These are phyloP conservation scores for Setipinna tenuifilis DNA, from an alignment of 2,797 vertebrate species.

Conservation along the genomic window DNA sequence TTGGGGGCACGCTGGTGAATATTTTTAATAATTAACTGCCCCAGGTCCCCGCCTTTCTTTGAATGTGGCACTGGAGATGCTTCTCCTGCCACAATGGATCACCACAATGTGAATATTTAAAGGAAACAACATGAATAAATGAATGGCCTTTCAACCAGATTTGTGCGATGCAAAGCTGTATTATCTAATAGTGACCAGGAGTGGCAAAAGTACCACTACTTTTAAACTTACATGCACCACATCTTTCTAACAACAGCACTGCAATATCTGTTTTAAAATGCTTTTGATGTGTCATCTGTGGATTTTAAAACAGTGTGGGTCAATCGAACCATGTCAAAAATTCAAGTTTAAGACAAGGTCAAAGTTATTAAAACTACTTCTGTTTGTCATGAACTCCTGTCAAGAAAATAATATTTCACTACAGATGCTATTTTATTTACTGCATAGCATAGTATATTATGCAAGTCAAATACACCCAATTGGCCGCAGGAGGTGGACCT, in stretches of 20 bases:
- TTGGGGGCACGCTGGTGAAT: conserved; percentile 41
- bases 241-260: neutral
- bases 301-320: neutral
- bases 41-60: conserved; percentile 42
- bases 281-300: neutral
- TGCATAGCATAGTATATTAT: too few relatives aligned
- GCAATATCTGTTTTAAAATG: neutral
- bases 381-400: neutral
- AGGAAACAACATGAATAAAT: conserved; percentile 67
- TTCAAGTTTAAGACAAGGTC: neutral
- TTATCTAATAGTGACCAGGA: conserved; percentile 53
- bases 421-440: too few relatives aligned
- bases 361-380: neutral
- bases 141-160: conserved; percentile 57
- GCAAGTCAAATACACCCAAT: too few relatives aligned
- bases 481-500: too few relatives aligned
- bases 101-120: conserved; percentile 69
- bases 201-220: conserved; percentile 22
- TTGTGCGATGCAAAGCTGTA: conserved; percentile 49
- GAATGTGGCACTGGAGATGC: conserved; percentile 50
- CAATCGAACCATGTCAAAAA: neutral
- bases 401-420: too few relatives aligned
- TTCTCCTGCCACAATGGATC: conserved; percentile 56
- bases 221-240: neutral
- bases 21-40: conserved; percentile 60